Conservation (phyloP, 2,888 invertebrate genomes). For the Ectemnius cavifrons region DNA sequence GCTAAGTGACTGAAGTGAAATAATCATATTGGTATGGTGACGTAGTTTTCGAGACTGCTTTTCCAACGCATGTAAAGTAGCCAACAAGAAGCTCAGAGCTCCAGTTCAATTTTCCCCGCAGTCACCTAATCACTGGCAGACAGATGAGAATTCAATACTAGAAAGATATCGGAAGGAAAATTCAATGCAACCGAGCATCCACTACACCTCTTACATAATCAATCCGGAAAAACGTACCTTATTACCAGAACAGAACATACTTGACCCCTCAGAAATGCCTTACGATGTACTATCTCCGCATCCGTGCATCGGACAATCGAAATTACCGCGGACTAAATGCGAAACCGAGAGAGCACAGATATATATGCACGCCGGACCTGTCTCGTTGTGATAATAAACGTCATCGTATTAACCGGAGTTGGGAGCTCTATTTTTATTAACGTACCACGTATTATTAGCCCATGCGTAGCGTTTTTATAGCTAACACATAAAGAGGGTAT, state of each 20-base stretch:
- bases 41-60: conserved; percentile 19
- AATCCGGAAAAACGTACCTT: too few species aligned
- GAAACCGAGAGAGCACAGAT: conserved; percentile 30
- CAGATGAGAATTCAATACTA: too few species aligned
- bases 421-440: conserved; percentile 61
- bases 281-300: conserved; percentile 45
- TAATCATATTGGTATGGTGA: conserved; percentile 15
- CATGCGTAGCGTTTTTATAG: conserved; percentile 55
- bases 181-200: too few species aligned
- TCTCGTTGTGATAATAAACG: conserved; percentile 59
- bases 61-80: background rate
- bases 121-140: too few species aligned
- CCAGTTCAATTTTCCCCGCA: too few species aligned
- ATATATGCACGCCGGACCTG: conserved; percentile 52
- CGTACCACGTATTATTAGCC: conserved; percentile 45
- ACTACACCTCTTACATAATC: too few species aligned
- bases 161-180: too few species aligned
- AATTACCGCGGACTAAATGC: conserved; percentile 29
- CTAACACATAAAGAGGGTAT: conserved; percentile 36
- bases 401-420: conserved; percentile 54
- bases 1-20: conserved; percentile 2
- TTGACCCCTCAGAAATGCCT: conserved; percentile 40
- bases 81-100: background rate
- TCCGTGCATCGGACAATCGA: conserved; percentile 49
- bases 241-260: too few species aligned